Base-by-base conservation (phyloP, 2,888 invertebrate genomes). In the Subacronicta megacephala region DNA sequence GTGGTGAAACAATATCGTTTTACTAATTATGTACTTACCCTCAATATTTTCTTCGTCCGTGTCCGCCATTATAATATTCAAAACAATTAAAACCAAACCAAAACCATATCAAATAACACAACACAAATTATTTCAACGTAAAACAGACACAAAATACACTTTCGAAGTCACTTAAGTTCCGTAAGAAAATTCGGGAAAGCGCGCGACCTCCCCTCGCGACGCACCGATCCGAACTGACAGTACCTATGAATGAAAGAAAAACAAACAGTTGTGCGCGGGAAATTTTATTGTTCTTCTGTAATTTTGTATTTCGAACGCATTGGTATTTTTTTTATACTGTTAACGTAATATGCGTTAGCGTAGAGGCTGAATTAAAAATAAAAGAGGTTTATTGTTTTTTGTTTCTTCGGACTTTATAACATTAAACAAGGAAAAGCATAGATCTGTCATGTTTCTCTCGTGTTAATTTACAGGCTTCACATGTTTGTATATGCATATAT, bases 21-120 rank as follows among this genome's bases (percentile, higher is more conserved):
- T 26, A 26, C 1, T 29, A 40, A 26, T 10, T 10, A 26, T 23
- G 7, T 26, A 36, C 76, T 49, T 70, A 89, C 89, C 89, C 80
- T 89, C 89, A 36, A 88, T 77, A 60, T 82, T 88, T 64, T 89
- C 89, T 49, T 88, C 88, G n/a, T 89, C 89, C 45, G 78, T 78
- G 56, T 88, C 88, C 16, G 79, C 67, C 85, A 89, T 87, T 54
- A 68, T 75, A 62, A 72, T 75, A 56, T 65, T 64, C 64, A 70
- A 67, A 78, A 78, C 62, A 73, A 76, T 69, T 45, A 63, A 68
- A 72, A 71, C 62, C 60, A 52, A 77, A 79, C 71, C 41, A 70
- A 66, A 77, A 79, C 56, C 69, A 74, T 77, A 53, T 56, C 50
- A 72, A 66, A 62, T 35, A 71, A 62, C 73, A 73, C 68, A 69